Evolutionary conservation across 64 coral and sea anemone species (phyloP).

Genomic region (Dendrophyllia cribrosa): DNA sequence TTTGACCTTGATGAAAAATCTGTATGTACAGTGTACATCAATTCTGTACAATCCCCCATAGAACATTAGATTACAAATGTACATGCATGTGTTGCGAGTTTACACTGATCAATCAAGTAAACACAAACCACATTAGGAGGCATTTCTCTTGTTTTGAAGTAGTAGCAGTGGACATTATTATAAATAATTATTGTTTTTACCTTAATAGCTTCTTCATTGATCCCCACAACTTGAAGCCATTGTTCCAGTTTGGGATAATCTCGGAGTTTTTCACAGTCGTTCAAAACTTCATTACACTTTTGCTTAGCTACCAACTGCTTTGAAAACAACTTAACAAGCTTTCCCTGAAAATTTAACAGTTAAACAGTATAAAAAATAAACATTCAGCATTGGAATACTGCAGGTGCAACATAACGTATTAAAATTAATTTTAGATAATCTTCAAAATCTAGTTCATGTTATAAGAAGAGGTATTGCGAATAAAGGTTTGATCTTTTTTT

Average conservation of each 20-base stretch:
- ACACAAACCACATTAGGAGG: no score
- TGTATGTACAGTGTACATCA: no score
- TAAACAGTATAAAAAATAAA: neutral
- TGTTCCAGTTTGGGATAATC: slow-evolving; percentile 85
- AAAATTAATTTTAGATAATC: no score
- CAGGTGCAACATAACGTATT: no score
- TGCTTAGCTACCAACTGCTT: slow-evolving; percentile 85
- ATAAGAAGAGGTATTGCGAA: no score
- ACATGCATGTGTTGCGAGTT: no score
- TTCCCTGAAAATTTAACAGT: slow-evolving; percentile 68
- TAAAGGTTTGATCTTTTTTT: no score
- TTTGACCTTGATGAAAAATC: no score
- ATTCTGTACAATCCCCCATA: no score
- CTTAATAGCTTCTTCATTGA: slow-evolving; percentile 75
- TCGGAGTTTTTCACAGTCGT: slow-evolving; percentile 46
- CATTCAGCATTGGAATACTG: neutral
- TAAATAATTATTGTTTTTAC: slow-evolving; percentile 14
- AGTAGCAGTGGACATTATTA: neutral
- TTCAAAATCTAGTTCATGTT: no score
- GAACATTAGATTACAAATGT: no score
- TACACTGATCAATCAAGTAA: no score
- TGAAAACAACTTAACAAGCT: slow-evolving; percentile 97
- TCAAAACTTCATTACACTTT: slow-evolving; percentile 59
- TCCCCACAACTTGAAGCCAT: slow-evolving; percentile 93
- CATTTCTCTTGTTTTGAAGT: neutral